Base-by-base conservation (phyloP, 2,797 vertebrate species). In the Garrulus glandarius region DNA sequence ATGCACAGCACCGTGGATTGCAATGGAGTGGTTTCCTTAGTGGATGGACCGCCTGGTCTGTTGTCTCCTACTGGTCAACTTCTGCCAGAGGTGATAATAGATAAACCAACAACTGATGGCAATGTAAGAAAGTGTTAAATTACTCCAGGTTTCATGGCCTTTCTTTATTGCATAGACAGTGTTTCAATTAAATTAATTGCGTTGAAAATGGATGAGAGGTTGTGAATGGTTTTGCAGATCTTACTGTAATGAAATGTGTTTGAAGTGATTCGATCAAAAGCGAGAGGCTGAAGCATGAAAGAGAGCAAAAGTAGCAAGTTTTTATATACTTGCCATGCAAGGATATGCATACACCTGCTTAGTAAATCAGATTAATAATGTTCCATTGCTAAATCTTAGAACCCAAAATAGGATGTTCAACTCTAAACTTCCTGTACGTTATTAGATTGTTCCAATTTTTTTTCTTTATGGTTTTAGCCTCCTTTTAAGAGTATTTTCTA, bases 1-100 rank as follows among this genome's bases (percentile, higher is more conserved):
- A 99, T 98, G 98, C 98, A 98, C 95, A 99, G 99, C 96, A 97
- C 99, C 5, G 98, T 99, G 97, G 99, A 99, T 97, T 98, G 98
- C 98, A 99, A 99, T 64, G 99, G 99, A 24, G 98, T 99, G 92
- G 99, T 99, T 93, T 99, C 99, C 87, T 96, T 99, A 92, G 97
- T 98, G 60, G 98, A 98, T 65, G 97, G 98, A 96, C 98, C 97
- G 39, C 98, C 98, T 15, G 89, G 97, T 71, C 98, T 99, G 10
- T 98, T 98, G n/a, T 98, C 98, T 1, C 98, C 99, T 86, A 94
- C 97, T 65, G 98, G 98, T 92, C 98, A 98, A 57, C 98, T 98
- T 95, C 98, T 99, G 79, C 99, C 99, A 95, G 99, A 99, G 98
- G 98, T 99, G 98, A 98, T 98, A 92, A 97, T 99, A 98, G 99